Evolutionary conservation across 2,797 vertebrate genomes (phyloP), one percentile per base, ranked within the genome.

Genomic region (Microctenopoma lineatum): DNA sequence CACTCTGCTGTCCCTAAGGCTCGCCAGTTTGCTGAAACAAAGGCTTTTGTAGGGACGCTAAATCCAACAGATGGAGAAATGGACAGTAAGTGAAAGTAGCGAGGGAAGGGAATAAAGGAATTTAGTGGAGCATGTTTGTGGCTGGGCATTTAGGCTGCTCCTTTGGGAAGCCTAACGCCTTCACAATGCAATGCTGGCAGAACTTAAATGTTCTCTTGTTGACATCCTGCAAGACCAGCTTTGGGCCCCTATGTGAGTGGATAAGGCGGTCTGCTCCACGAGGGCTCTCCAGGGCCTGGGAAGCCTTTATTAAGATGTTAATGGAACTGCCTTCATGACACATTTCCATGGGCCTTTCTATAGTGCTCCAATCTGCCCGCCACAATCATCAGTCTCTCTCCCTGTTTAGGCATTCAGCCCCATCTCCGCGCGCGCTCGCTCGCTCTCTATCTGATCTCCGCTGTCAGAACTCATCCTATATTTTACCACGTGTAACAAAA

Each of bases 291-390:
- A 51, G 91, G 88, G 90, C 84, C 86, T 78, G 54, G 75, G 83
- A 82, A 83, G 87, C 84, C 85, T 92, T 92, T 93, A 93, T 94
- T 92, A 94, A 94, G 93, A 94, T 92, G 92, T 92, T 93, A 94
- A 94, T 93, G 89, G 91, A 89, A 90, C 79, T 89, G 93, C 92
- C 92, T 92, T 91, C 90, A 81, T 92, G 92, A 93, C 88, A 93
- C 91, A 87, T 93, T 93, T 94, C 88, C 87, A 85, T 75, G 79
- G 92, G 88, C 76, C 83, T 56, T 90, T 89, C 90, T 90, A 89
- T 75, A 87, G 83, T 36, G 76, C 76, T 85, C 89, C 87, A 84
- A 70, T 86, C 89, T 72, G 76, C 73, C 72, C 44, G 78, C 84
- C 76, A 80, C 84, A 64, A 75, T 87, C 90, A 90, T 91, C 89